These are phyloP conservation scores for Champsocephalus gunnari DNA, from an alignment of 2,797 vertebrate species.

Conservation along the genomic window DNA sequence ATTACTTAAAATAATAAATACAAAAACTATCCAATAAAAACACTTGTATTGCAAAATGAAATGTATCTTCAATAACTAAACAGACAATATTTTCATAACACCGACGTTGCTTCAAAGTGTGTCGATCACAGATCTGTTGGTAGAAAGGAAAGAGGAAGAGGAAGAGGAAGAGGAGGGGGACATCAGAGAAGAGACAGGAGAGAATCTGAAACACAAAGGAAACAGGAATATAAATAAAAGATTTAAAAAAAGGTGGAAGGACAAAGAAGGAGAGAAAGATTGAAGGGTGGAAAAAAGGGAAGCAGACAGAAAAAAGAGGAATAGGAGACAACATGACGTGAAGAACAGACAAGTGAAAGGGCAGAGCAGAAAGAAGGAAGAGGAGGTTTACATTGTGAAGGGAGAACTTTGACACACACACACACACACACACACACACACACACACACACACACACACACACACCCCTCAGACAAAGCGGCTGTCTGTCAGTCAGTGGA, in stretches of 20 bases:
- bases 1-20: too few species aligned
- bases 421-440: conserved; percentile 23
- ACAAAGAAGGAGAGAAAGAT: background rate
- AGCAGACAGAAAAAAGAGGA: background rate
- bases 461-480: conserved; percentile 53
- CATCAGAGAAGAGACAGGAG: background rate
- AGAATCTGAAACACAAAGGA: background rate
- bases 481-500: conserved; percentile 59
- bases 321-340: background rate
- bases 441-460: conserved; percentile 24
- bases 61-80: too few species aligned
- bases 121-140: too few species aligned
- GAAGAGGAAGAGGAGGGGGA: background rate
- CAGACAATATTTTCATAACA: too few species aligned
- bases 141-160: background rate
- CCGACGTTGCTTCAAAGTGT: too few species aligned
- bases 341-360: background rate
- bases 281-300: too few species aligned
- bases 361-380: background rate
- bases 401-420: conserved; percentile 32
- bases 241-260: background rate
- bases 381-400: conserved; percentile 15
- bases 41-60: too few species aligned
- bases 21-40: too few species aligned
- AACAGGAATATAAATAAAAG: background rate